Evolutionary conservation across 2,888 invertebrate species (phyloP).

Genomic region (Drosophila limbata): DNA sequence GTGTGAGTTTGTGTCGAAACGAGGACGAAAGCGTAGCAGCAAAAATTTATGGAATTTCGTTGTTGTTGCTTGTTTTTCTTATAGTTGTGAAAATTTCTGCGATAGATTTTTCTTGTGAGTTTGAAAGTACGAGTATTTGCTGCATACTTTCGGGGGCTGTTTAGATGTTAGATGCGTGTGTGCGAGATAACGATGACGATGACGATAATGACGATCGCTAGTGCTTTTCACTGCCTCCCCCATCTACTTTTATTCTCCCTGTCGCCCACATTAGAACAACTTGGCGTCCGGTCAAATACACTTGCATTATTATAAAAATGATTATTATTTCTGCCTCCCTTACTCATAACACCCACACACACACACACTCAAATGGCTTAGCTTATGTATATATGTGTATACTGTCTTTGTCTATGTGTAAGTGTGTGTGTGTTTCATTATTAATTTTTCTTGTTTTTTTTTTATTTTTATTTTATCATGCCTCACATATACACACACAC

Average conservation of each 20-base stretch:
- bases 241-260: not conserved
- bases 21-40: conserved; percentile 59
- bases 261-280: conserved; percentile 38
- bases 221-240: conserved; percentile 1
- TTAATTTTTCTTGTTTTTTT: conserved; percentile 79
- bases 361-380: conserved; percentile 42
- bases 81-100: conserved; percentile 70
- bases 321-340: conserved; percentile 70
- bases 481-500: conserved; percentile 47
- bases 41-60: conserved; percentile 76
- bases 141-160: conserved; percentile 65
- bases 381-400: conserved; percentile 30
- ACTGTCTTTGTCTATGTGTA: conserved; percentile 70
- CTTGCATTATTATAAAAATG: conserved; percentile 80
- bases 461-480: conserved; percentile 79
- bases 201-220: conserved; percentile 61
- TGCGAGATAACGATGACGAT: conserved; percentile 58
- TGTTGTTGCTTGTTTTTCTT: conserved; percentile 56
- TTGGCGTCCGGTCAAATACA: conserved; percentile 68
- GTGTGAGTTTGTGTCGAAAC: conserved; percentile 38
- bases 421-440: conserved; percentile 74
- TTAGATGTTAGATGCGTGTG: conserved; percentile 44
- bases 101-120: conserved; percentile 68
- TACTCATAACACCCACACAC: conserved; percentile 28
- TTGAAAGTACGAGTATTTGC: conserved; percentile 65